These are phyloP conservation scores for Oryzias curvinotus DNA, from an alignment of 2,113 vertebrate genomes.

Conservation along the genomic window DNA sequence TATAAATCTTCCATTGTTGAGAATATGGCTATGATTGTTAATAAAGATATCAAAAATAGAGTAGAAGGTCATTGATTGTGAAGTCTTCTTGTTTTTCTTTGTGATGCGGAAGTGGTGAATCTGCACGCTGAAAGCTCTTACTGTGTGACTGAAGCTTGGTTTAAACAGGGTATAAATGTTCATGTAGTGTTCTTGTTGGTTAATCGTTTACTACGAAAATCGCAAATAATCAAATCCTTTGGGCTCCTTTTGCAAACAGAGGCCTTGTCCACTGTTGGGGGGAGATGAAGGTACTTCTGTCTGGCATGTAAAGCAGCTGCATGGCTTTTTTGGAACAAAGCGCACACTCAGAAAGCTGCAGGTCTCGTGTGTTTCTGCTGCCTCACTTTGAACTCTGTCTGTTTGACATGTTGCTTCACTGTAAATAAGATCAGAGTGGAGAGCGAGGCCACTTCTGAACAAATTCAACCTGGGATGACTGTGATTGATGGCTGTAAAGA, in stretches of 20 bases:
- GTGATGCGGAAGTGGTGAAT: constrained; percentile 59
- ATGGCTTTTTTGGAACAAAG: constrained; percentile 83
- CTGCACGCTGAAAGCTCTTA: constrained; percentile 78
- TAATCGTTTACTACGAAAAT: constrained; percentile 80
- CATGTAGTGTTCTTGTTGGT: constrained; percentile 83
- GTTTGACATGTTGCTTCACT: constrained; percentile 53
- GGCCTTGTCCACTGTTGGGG: constrained; percentile 64
- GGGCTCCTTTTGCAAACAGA: constrained; percentile 86
- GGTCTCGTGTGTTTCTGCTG: constrained; percentile 79
- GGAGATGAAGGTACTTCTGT: constrained; percentile 87
- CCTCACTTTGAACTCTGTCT: constrained; percentile 79
- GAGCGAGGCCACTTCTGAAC: constrained; percentile 37
- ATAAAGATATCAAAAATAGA: constrained; percentile 78
- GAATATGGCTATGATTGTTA: constrained; percentile 80
- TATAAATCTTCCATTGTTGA: constrained; percentile 80
- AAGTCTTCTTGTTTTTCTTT: constrained; percentile 60
- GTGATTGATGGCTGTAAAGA: constrained; percentile 12
- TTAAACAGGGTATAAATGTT: constrained; percentile 95
- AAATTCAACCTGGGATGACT: constrained; percentile 30
- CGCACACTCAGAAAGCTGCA: constrained; percentile 84
- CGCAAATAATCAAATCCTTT: constrained; percentile 88
- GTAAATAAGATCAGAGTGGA: constrained; percentile 28
- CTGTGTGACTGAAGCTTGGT: constrained; percentile 74
- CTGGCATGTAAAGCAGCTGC: constrained; percentile 42
- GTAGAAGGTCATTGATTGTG: constrained; percentile 71